Evolutionary conservation across 2,113 vertebrate species (phyloP), one percentile per base, ranked within the genome.

Genomic region (Polypterus bichir): DNA sequence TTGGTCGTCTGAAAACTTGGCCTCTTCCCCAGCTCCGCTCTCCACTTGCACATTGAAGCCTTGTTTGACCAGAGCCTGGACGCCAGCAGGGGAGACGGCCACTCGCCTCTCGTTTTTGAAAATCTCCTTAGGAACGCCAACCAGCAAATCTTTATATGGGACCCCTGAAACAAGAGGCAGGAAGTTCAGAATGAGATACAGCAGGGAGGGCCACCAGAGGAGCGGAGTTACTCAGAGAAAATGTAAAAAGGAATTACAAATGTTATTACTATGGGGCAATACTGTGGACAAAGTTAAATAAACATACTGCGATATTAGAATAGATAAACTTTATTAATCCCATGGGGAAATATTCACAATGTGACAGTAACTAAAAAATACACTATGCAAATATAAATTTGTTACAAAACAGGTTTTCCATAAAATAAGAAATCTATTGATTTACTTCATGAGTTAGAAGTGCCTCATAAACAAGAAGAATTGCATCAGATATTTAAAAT

Each of bases 1-100:
- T 44, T 79, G 77, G 48, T 81, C 74, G 66, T 89, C 82, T 0
- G 76, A 85, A 70, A 89, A 80, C 69, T 89, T 80, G 1, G 77
- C 73, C 46, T 79, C 76, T 6, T 85, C 75, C 7, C 81, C 84
- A 7, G 81, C 79, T 4, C 88, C 79, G 1, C 69, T 67, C 72
- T 88, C 76, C 65, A 84, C 78, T 71, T 86, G 68, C 47, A 86
- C 73, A 9, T 59, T 66, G 66, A 91, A 82, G 51, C 80, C 81
- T 72, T 82, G 74, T 66, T 90, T 87, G 71, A 87, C 71, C 63
- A 86, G 68, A 1, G 71, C 72, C 72, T 84, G 65, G 45, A 83
- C 85, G 1, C 77, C 77, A 0, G 64, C 75, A 4, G 81, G 77
- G 11, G 78, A 84, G 64, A 82, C 54, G 1, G 82, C 77, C 66